These are phyloP conservation scores for Platichthys flesus DNA, from an alignment of 2,113 vertebrate genomes.

Conservation along the genomic window DNA sequence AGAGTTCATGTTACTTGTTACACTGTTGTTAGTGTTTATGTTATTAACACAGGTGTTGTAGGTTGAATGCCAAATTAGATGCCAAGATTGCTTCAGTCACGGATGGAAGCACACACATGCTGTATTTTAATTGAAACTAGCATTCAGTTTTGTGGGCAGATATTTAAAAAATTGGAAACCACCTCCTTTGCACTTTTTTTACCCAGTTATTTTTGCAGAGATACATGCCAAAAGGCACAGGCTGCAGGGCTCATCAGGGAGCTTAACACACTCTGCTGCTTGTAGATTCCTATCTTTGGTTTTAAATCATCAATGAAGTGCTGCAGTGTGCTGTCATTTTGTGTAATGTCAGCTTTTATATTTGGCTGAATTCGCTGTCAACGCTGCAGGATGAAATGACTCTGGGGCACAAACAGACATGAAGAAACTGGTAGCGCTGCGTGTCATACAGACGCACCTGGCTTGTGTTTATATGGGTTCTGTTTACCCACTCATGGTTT, in stretches of 20 bases:
- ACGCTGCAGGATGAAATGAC: slow-evolving; percentile 20
- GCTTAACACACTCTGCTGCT: neutral
- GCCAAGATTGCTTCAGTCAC: neutral
- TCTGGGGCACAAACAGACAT: slow-evolving; percentile 16
- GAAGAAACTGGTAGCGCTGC: slow-evolving; percentile 2
- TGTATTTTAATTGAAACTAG: slow-evolving; percentile 1
- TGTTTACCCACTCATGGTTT: neutral
- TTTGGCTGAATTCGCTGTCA: slow-evolving; percentile 37
- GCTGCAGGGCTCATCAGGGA: slow-evolving; percentile 10
- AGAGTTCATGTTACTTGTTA: slow-evolving; percentile 1
- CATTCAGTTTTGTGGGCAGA: slow-evolving; percentile 8
- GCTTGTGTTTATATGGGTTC: neutral
- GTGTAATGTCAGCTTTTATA: slow-evolving; percentile 21
- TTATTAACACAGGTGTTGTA: neutral
- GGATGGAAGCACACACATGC: neutral
- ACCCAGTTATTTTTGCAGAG: slow-evolving; percentile 14
- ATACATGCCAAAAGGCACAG: slow-evolving; percentile 12
- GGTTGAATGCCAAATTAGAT: neutral
- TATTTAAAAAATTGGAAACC: slow-evolving; percentile 18
- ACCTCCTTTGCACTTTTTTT: slow-evolving; percentile 18
- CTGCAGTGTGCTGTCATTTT: slow-evolving; percentile 4
- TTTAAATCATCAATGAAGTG: slow-evolving; percentile 38
- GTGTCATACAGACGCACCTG: slow-evolving; percentile 16
- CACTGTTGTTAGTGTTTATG: no score
- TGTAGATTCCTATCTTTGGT: slow-evolving; percentile 30